Evolutionary conservation across 23 tunicate genomes (phyloP).

Genomic region (Halocynthia roretzi): DNA sequence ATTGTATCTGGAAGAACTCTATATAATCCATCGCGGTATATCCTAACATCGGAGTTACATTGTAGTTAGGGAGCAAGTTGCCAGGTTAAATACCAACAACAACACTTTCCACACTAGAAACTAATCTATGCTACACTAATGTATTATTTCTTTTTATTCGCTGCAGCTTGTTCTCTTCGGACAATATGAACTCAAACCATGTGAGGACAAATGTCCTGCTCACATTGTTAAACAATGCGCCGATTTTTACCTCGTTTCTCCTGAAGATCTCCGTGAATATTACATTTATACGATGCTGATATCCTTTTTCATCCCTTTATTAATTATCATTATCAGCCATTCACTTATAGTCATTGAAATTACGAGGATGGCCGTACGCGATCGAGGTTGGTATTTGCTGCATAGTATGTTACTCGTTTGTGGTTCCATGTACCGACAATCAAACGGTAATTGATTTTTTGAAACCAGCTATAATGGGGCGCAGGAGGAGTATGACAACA

Average conservation of each 20-base stretch:
- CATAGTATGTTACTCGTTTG: background rate
- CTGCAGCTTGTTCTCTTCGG: conserved; percentile 29
- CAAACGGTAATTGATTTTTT: conserved; percentile 6
- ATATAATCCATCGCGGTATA: too few species aligned
- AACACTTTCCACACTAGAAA: too few species aligned
- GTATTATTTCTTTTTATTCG: too few species aligned
- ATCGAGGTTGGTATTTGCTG: conserved; percentile 24
- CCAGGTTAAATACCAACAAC: too few species aligned
- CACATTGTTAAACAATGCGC: conserved; percentile 30
- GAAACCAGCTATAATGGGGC: conserved; percentile 1
- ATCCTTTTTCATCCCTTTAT: conserved; percentile 55
- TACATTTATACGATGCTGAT: conserved; percentile 54
- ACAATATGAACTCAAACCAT: background rate
- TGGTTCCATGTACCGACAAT: background rate
- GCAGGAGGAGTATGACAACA: conserved; percentile 9
- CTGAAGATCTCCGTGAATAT: conserved; percentile 16
- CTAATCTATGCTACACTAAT: too few species aligned
- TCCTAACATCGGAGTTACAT: too few species aligned
- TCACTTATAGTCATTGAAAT: conserved; percentile 40
- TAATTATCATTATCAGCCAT: conserved; percentile 34
- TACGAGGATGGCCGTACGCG: conserved; percentile 37
- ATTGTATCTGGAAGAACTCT: too few species aligned
- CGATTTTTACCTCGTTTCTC: conserved; percentile 3
- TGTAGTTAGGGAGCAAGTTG: too few species aligned
- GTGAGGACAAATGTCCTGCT: conserved; percentile 10